Evolutionary conservation across 2,113 vertebrate genomes (phyloP), one percentile per base, ranked within the genome.

Genomic region (Eurystomus gularis): DNA sequence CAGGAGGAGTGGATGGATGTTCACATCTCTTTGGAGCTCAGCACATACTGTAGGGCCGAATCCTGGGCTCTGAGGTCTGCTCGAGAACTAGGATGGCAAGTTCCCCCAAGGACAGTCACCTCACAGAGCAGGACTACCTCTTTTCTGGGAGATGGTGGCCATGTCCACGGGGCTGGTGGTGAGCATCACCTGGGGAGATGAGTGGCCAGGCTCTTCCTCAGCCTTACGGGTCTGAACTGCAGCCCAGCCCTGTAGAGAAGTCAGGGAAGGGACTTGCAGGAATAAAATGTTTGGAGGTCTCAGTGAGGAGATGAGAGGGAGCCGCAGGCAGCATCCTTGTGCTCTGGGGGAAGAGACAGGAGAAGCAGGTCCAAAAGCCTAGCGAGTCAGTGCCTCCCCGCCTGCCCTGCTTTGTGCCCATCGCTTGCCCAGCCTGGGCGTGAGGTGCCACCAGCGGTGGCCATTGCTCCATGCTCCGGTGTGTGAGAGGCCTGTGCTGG

Each of bases 401-500:
- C 26, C 57, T 44, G 70, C 51, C 51, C 44, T 29, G 21, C 49
- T 52, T n/a, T 65, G n/a, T 81, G 70, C 55, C 31, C 35, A 12
- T 33, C 0, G 1, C 28, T 62, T 31, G 14, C 0, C 60, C n/a
- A 26, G 52, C 29, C 52, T 17, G 31, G 49, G 37, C 51, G 0
- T 35, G 40, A 18, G 40, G 76, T 75, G 69, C 7, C 29, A 6
- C 40, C 17, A 10, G 6, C 0, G 1, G 28, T 44, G 42, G 37
- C 78, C 37, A 6, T 58, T 2, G 1, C 57, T 37, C 51, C 2
- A 0, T 23, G 62, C 61, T 62, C 35, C 0, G 1, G 29, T 13
- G 49, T 51, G 42, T 0, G 4, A 60, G 52, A 23, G 31, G 17
- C 57, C 64, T 15, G 21, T 23, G 58, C 14, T 29, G 52, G 55